phyloP scores from a whole-genome alignment of 2,113 vertebrate species.

The Brachyhypopomus occidentalis region DNA sequence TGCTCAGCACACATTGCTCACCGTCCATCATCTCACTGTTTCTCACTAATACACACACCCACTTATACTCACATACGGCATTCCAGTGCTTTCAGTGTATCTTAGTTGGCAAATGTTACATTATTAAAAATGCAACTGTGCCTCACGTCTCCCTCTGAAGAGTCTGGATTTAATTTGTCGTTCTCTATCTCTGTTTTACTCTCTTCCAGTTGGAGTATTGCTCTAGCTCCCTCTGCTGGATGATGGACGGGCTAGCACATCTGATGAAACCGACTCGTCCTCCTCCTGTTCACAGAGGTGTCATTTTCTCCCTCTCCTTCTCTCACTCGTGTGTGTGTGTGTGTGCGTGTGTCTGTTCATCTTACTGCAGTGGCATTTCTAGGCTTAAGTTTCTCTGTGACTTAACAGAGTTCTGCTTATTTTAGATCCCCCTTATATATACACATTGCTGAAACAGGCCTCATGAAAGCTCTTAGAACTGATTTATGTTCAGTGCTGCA shows the following conservation, averaged over 20 bases:
- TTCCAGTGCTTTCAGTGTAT: neutral
- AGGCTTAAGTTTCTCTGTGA: conserved; percentile 42
- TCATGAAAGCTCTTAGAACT: conserved; percentile 35
- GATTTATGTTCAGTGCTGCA: conserved; percentile 43
- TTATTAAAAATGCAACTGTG: too few species aligned
- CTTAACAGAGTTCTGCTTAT: conserved; percentile 42
- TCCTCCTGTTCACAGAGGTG: conserved; percentile 68
- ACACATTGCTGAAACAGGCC: conserved; percentile 39
- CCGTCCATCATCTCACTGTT: conserved; percentile 42
- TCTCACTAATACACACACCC: neutral
- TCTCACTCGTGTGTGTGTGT: conserved; percentile 43
- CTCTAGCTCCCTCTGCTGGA: conserved; percentile 77
- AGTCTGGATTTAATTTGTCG: neutral
- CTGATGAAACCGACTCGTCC: conserved; percentile 60
- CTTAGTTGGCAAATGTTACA: too few species aligned
- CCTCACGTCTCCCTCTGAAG: too few species aligned
- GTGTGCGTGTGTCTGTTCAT: conserved; percentile 60
- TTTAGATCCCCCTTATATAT: conserved; percentile 47
- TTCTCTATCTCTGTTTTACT: neutral
- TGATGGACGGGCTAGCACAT: conserved; percentile 75
- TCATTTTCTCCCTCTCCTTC: neutral
- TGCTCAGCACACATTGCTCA: conserved; percentile 55
- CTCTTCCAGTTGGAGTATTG: conserved; percentile 78
- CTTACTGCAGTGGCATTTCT: conserved; percentile 28
- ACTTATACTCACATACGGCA: neutral